These are phyloP conservation scores for Notamacropus eugenii DNA, from an alignment of 2,797 vertebrate species.

Conservation along the genomic window DNA sequence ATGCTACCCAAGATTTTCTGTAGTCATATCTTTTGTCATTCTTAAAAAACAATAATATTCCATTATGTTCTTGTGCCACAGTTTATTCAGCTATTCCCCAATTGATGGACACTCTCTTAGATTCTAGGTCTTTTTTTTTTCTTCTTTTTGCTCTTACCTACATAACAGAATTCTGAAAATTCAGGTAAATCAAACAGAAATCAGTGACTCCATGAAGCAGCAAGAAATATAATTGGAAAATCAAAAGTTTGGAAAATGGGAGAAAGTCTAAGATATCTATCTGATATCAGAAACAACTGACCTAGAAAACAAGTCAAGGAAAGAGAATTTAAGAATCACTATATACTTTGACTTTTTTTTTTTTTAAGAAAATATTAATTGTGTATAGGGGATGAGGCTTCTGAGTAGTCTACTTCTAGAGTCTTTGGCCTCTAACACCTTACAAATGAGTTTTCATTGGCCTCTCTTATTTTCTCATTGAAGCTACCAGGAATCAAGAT, in stretches of 20 bases:
- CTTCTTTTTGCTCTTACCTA: background rate
- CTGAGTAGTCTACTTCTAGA: background rate
- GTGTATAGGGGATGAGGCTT: background rate
- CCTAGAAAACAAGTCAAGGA: background rate
- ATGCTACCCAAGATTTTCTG: background rate
- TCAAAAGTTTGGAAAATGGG: background rate
- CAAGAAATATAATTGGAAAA: background rate
- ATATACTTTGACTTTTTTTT: background rate
- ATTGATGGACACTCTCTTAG: background rate
- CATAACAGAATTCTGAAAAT: background rate
- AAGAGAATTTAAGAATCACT: background rate
- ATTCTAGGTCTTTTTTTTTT: background rate
- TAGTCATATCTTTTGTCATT: background rate
- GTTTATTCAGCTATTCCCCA: background rate
- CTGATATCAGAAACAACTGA: background rate
- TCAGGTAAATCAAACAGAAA: background rate
- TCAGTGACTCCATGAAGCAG: background rate
- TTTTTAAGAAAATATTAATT: background rate
- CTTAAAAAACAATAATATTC: background rate
- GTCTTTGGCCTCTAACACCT: background rate
- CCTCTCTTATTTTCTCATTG: background rate
- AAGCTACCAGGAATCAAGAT: background rate
- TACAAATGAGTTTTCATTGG: background rate
- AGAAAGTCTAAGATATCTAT: background rate
- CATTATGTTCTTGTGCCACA: background rate